phyloP scores from a whole-genome alignment of 2,888 invertebrate genomes.

The Epistrophella euchroma region DNA sequence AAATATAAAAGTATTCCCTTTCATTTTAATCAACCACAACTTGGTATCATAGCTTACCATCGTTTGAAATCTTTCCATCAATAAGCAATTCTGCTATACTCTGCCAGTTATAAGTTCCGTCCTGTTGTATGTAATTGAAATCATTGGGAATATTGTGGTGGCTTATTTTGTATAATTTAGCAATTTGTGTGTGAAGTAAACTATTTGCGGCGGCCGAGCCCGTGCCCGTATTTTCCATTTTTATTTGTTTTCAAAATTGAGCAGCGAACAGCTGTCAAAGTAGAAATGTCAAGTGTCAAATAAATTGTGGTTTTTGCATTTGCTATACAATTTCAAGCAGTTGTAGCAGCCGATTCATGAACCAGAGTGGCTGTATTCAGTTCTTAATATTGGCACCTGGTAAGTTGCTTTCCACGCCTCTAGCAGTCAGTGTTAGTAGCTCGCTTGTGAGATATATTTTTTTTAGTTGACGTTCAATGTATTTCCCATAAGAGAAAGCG shows the following conservation, averaged over 20 bases:
- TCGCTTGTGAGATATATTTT: no score
- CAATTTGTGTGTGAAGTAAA: constrained; percentile 67
- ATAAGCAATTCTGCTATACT: constrained; percentile 12
- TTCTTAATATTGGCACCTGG: no score
- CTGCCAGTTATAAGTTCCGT: constrained; percentile 56
- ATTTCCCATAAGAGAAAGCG: no score
- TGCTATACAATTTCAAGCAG: not conserved
- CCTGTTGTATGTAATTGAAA: constrained; percentile 39
- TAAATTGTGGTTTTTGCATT: not conserved
- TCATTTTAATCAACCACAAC: not conserved
- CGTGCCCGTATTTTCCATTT: not conserved
- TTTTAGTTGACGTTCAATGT: no score
- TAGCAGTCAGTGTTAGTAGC: no score
- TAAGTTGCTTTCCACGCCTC: no score
- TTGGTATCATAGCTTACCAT: constrained; percentile 5
- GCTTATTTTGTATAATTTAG: constrained; percentile 48
- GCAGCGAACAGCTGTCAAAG: not conserved
- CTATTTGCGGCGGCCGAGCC: not conserved
- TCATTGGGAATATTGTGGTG: not conserved
- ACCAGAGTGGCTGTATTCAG: not conserved
- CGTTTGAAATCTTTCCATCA: not conserved
- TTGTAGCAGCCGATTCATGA: not conserved
- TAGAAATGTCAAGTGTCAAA: not conserved
- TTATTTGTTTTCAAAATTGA: constrained; percentile 36
- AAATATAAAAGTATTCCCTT: no score